Conservation (phyloP, 2,113 vertebrate species). For the Pteronura brasiliensis region DNA sequence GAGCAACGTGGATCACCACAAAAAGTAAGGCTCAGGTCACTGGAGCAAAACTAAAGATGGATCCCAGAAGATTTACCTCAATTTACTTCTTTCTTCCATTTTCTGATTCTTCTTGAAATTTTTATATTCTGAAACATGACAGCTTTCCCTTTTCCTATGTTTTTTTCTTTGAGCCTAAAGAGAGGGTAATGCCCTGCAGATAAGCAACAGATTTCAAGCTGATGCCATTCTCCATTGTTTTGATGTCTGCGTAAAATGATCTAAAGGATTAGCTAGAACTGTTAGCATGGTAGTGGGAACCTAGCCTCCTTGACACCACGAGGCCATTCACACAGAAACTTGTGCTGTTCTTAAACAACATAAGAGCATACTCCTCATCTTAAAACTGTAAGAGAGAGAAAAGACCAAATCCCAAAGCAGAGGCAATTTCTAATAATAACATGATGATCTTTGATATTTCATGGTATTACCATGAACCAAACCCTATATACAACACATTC, state of each 20-base stretch:
- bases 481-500: background rate
- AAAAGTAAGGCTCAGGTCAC: background rate
- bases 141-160: background rate
- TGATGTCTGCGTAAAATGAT: background rate
- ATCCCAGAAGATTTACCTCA: background rate
- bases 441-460: background rate
- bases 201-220: background rate
- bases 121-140: background rate
- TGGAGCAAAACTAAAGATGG: background rate
- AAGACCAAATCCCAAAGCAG: background rate
- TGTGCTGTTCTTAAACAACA: background rate
- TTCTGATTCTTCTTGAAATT: background rate
- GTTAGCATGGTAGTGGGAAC: background rate
- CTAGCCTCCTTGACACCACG: accelerated
- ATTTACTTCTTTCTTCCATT: background rate
- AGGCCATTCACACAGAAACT: background rate
- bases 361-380: background rate
- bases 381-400: background rate
- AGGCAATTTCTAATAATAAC: background rate
- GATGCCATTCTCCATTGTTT: background rate
- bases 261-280: background rate
- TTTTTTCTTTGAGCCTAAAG: background rate
- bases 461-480: background rate
- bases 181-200: background rate
- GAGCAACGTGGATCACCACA: background rate